These are phyloP conservation scores for Ceyx margarethae DNA, from an alignment of 2,113 vertebrate species.

Conservation along the genomic window DNA sequence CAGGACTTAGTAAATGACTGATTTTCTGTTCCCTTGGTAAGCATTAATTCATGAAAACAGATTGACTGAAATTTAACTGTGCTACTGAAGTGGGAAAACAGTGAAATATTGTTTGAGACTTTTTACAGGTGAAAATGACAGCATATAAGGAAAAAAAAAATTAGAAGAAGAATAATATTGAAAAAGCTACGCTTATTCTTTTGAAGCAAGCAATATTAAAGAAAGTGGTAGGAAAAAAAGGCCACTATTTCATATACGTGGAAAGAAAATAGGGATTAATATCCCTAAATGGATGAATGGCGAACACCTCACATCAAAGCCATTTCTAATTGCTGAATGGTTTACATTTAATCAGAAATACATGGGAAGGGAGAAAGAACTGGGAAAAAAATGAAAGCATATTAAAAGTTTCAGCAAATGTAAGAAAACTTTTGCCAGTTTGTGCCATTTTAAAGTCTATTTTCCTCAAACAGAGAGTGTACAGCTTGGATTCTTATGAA, in stretches of 20 bases:
- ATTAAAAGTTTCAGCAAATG: not conserved
- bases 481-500: not conserved
- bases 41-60: conserved; percentile 32
- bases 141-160: not conserved
- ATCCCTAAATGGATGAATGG: not conserved
- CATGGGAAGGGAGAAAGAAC: not conserved
- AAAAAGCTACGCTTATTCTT: not conserved
- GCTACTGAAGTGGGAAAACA: not conserved
- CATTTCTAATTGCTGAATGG: not conserved
- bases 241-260: not conserved
- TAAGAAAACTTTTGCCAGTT: not conserved
- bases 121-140: not conserved
- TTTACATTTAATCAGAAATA: not conserved
- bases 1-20: conserved; percentile 15
- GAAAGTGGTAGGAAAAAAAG: not conserved
- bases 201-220: not conserved
- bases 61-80: conserved; percentile 1
- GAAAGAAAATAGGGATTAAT: not conserved
- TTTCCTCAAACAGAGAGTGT: not conserved
- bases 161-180: not conserved
- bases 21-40: conserved; percentile 38
- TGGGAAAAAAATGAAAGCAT: not conserved
- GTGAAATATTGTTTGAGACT: not conserved
- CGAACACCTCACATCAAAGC: not conserved
- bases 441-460: not conserved